Percentiles rank a stretch among this genome's conserved stretches.
phyloP scores from a whole-genome alignment of 64 coral and sea anemone species.

The Montipora sp. region DNA sequence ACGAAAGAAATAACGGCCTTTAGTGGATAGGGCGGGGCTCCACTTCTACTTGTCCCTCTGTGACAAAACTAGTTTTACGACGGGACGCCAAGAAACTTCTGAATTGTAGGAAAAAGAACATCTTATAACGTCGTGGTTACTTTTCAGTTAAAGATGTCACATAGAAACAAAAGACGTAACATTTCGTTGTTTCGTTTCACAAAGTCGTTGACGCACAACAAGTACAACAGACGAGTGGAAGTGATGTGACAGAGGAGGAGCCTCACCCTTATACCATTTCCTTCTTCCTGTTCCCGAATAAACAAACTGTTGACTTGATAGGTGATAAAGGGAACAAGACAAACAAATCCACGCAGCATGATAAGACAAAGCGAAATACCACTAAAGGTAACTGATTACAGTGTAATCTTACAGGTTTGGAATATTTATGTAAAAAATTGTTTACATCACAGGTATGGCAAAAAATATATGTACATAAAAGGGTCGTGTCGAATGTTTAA shows the following conservation, averaged over 20 bases:
- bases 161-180: not conserved
- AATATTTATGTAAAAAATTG: no score
- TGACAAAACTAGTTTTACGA: not conserved
- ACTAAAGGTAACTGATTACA: constrained; percentile 26
- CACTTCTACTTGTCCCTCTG: not conserved
- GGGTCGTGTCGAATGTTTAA: no score
- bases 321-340: constrained; percentile 44
- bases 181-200: constrained; percentile 39
- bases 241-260: constrained; percentile 85
- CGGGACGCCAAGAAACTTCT: not conserved
- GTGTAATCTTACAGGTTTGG: no score
- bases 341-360: constrained; percentile 50
- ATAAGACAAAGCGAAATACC: constrained; percentile 61
- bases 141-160: not conserved
- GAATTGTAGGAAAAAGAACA: constrained; percentile 16
- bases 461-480: no score
- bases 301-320: constrained; percentile 29
- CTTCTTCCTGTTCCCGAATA: constrained; percentile 95
- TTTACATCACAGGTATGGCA: no score
- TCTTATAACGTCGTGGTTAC: not conserved
- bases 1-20: not conserved
- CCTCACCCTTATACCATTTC: constrained; percentile 99
- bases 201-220: constrained; percentile 54
- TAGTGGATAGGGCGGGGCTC: not conserved
- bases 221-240: constrained; percentile 71